These are phyloP conservation scores for Elysia crispata DNA, from an alignment of 2,888 invertebrate species.

Conservation along the genomic window DNA sequence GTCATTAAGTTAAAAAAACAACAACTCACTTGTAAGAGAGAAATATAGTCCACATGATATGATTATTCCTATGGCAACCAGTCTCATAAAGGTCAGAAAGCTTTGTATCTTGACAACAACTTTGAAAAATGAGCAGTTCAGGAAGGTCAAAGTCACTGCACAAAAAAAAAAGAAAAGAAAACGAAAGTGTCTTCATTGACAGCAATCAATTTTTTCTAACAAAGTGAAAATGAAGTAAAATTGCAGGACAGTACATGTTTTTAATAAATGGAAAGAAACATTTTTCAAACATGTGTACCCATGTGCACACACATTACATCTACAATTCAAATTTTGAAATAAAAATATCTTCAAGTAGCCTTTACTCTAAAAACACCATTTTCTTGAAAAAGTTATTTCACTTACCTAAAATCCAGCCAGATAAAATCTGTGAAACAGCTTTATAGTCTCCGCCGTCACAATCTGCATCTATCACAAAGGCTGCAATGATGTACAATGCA, in stretches of 20 bases:
- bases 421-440: neutral
- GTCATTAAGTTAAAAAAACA: neutral
- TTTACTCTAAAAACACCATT: no score
- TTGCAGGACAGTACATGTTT: no score
- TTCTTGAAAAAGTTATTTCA: neutral
- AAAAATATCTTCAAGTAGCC: no score
- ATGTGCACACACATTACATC: no score
- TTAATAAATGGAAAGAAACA: no score
- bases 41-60: constrained; percentile 28
- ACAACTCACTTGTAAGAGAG: constrained; percentile 15
- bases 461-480: constrained; percentile 44
- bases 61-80: constrained; percentile 31
- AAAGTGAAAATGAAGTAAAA: no score
- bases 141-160: constrained; percentile 33
- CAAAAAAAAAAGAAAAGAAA: constrained; percentile 7
- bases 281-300: no score
- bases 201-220: no score
- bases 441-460: constrained; percentile 20
- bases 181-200: no score
- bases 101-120: constrained; percentile 23
- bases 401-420: constrained; percentile 39
- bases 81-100: constrained; percentile 28
- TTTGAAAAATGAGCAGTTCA: constrained; percentile 43
- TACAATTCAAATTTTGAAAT: no score
- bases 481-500: constrained; percentile 58